Evolutionary conservation across 2,797 vertebrate genomes (phyloP).

Genomic region (Notoglanidium macrostoma): DNA sequence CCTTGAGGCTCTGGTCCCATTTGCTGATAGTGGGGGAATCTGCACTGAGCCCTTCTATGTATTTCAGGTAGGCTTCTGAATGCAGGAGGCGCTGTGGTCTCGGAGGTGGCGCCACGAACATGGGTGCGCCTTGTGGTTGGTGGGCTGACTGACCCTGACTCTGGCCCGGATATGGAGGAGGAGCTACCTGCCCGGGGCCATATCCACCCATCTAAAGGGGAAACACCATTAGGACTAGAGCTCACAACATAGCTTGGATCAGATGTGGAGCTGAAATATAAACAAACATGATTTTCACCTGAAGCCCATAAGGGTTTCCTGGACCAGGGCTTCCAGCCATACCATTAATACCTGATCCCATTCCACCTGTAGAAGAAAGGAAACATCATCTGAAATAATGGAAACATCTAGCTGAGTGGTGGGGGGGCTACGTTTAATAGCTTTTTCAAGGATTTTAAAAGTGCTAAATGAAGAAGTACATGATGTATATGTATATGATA

Average conservation of each 20-base stretch:
- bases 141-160: conserved; percentile 82
- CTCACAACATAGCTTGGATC: neutral
- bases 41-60: conserved; percentile 94
- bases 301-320: conserved; percentile 88
- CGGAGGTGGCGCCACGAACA: conserved; percentile 96
- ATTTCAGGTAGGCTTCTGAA: conserved; percentile 97
- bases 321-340: conserved; percentile 87
- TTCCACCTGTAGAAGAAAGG: conserved; percentile 68
- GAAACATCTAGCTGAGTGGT: neutral
- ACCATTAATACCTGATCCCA: conserved; percentile 82
- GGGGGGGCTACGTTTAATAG: neutral
- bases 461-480: neutral
- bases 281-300: conserved; percentile 72
- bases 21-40: conserved; percentile 94
- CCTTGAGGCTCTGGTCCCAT: conserved; percentile 89
- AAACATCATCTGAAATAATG: neutral
- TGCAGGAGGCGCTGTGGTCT: conserved; percentile 96
- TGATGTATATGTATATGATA: neutral
- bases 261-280: neutral
- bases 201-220: conserved; percentile 84
- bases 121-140: conserved; percentile 89
- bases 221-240: conserved; percentile 20
- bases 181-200: conserved; percentile 89
- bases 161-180: conserved; percentile 94
- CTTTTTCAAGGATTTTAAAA: neutral